Evolutionary conservation across 1,140 invertebrate species (phyloP), one percentile per base, ranked within the genome.

Genomic region (Aphidius gifuensis): DNA sequence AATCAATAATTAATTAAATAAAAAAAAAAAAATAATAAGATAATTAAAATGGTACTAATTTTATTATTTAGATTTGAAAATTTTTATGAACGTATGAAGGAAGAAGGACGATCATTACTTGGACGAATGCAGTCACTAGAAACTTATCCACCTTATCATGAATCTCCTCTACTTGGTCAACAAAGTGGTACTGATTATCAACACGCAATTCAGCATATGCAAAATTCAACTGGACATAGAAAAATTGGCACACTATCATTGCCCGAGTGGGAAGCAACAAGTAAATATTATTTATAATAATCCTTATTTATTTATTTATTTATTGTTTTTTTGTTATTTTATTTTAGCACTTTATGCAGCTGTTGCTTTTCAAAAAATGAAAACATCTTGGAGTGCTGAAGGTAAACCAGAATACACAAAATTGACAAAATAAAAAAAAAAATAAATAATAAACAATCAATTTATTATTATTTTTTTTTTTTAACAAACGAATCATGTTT

Each of bases 261-360:
- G 70, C 86, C 89, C 16, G 96, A 98, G 81, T 98, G 96, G 96
- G 94, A 98, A 82, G 94, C 91, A 59, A 86, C 89, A 63, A 91
- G 92, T 92, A 83, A 90, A 87, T 85, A 62, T 57, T 62, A 40
- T 68, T 62, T 64, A 46, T 61, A 58, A 65, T 51, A 11, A 61
- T 61, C 60, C 55, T 57, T 56, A 61, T 49, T 32, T 16, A 32
- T 32, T 32, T 4, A 45, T 6, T 46, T 3, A 16, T 48, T n/a
- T 61, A 61, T 59, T 50, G 0, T 49, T 59, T 42, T 57, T 5
- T 7, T 55, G 9, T 69, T 67, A 75, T 63, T 69, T 72, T 67
- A 77, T 90, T 90, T 72, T 78, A 93, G 91, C 91, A 58, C 76
- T 95, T 23, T 96, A 95, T 76, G 80, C 90, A 71, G 89, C 90